Evolutionary conservation across 2,113 vertebrate genomes (phyloP), one percentile per base, ranked within the genome.

Genomic region (Scalopus aquaticus): DNA sequence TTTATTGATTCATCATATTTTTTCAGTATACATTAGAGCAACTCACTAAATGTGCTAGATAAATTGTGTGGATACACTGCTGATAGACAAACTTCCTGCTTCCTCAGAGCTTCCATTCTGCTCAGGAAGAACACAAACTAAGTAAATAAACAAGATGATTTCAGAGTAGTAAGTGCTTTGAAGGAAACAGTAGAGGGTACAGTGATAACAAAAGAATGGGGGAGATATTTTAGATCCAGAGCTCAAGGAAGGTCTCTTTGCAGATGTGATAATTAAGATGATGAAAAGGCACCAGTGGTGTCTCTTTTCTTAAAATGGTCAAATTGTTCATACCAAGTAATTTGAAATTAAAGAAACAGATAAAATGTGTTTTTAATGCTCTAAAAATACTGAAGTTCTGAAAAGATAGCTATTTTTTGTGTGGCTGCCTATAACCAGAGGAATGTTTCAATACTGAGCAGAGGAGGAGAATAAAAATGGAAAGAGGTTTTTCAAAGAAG

Each of bases 381-480:
- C 95, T 83, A 87, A 81, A 90, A 85, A 67, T 82, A 89, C 30
- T 46, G 58, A 91, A 83, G 28, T 24, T 90, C 15, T 72, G 77
- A 89, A 91, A 84, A 74, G 28, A 72, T 69, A 72, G 17, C 62
- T 46, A 39, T 28, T 90, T 64, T 94, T 93, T 73, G 3, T 9
- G 5, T 84, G 78, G 83, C 9, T 90, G 16, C 64, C 42, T 58
- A 0, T 82, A 82, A 65, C 56, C 39, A 67, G 26, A 93, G 56
- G 24, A 17, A 32, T 91, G 37, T 51, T n/a, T 70, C 26, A 89
- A 37, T 80, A n/a, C 83, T 74, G 51, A 92, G 49, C n/a, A 62
- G 54, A 93, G 64, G 11, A 90, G 73, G 39, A 79, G 20, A 73
- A 76, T 67, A 58, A 70, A 62, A 70, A 69, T 26, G 0, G 20